These are phyloP conservation scores for Sitobion miscanthi DNA, from an alignment of 1,140 invertebrate species.

Conservation along the genomic window DNA sequence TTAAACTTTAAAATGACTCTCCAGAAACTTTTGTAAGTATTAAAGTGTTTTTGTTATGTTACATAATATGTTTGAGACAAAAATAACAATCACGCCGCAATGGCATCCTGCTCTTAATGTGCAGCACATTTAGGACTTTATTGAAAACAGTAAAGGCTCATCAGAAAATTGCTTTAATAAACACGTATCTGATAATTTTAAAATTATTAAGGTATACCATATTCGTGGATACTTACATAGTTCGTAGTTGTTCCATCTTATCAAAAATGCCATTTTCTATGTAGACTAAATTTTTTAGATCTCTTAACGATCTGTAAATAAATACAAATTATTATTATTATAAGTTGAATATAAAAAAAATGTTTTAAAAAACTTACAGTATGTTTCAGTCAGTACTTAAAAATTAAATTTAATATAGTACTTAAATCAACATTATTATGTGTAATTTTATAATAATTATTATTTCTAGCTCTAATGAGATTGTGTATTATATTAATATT, in stretches of 20 bases:
- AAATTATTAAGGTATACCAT: neutral
- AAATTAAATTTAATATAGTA: too few species aligned
- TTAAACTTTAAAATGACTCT: neutral
- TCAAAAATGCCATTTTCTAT: slow-evolving; percentile 37
- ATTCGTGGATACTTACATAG: slow-evolving; percentile 30
- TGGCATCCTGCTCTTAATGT: neutral
- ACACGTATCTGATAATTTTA: neutral
- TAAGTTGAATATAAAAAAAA: neutral
- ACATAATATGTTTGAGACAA: neutral
- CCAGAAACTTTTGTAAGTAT: neutral
- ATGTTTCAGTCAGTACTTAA: too few species aligned
- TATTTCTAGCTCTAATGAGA: too few species aligned
- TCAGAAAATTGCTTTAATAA: neutral
- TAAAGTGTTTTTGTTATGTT: neutral
- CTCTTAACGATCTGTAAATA: neutral
- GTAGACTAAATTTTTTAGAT: slow-evolving; percentile 2
- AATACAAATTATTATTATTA: neutral
- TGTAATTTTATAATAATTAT: too few species aligned
- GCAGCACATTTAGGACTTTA: neutral
- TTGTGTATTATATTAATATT: too few species aligned
- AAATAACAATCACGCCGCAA: neutral
- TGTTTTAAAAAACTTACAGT: neutral
- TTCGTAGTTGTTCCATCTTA: neutral
- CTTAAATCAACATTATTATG: too few species aligned
- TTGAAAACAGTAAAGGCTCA: neutral